Percentiles rank a stretch among this genome's conserved stretches.
These are phyloP conservation scores for Cydia amplana DNA, from an alignment of 1,140 invertebrate species.

Conservation along the genomic window DNA sequence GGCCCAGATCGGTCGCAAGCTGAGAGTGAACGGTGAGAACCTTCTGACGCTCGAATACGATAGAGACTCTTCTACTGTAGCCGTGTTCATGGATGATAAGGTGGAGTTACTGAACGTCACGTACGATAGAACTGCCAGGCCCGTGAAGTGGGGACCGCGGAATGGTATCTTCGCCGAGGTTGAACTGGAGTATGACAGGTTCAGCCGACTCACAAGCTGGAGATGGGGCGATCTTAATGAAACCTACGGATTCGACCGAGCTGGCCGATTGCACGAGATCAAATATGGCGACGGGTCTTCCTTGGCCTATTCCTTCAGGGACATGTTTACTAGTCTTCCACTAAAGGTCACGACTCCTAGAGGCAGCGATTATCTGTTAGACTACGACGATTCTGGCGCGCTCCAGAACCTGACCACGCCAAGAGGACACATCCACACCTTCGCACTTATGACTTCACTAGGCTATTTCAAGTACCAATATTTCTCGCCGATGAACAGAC, in stretches of 20 bases:
- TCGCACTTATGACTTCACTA: conserved; percentile 93
- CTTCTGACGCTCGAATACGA: conserved; percentile 96
- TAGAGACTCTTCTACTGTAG: conserved; percentile 92
- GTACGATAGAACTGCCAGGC: conserved; percentile 94
- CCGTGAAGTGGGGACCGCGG: conserved; percentile 92
- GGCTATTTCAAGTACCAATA: conserved; percentile 96
- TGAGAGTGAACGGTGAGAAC: conserved; percentile 94
- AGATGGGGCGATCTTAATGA: conserved; percentile 94
- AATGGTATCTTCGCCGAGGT: conserved; percentile 92
- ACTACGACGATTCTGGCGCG: conserved; percentile 95
- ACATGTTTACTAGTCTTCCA: conserved; percentile 92
- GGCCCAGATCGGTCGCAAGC: conserved; percentile 90
- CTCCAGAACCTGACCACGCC: conserved; percentile 95
- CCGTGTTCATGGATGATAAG: conserved; percentile 93
- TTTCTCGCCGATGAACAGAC: conserved; percentile 92
- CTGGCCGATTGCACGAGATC: conserved; percentile 91
- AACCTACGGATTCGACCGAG: conserved; percentile 92
- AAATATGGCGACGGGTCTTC: conserved; percentile 93
- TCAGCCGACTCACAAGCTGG: conserved; percentile 94
- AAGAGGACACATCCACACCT: conserved; percentile 94
- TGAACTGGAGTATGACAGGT: conserved; percentile 95
- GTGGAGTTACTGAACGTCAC: conserved; percentile 94
- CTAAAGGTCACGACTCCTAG: conserved; percentile 94
- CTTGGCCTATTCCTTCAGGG: conserved; percentile 92
- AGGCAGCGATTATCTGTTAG: conserved; percentile 94